Evolutionary conservation across 2,113 vertebrate species (phyloP), one percentile per base, ranked within the genome.

Genomic region (Fulmarus glacialis): DNA sequence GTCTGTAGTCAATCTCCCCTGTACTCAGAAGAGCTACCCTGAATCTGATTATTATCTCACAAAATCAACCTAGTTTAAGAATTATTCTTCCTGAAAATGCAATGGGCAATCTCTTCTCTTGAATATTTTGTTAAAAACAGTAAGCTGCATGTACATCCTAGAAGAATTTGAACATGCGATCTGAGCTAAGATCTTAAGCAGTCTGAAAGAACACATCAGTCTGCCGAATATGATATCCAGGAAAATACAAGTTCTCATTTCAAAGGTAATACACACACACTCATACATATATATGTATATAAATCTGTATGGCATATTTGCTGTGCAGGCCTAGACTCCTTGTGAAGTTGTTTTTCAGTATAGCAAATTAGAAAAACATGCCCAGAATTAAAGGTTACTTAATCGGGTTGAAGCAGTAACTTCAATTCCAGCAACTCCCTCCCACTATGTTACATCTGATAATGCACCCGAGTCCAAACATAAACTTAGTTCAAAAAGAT

Each of bases 341-440:
- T 96, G 82, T 95, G 92, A 97, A 97, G 97, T 97, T 98, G 96
- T 95, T 98, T 98, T 97, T 93, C 96, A 95, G 94, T 93, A 96
- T 38, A 79, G 97, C 81, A 98, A 98, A 98, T 98, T 97, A 97
- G 97, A 98, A 98, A 98, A 98, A 97, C 94, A 96, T 98, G 98
- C 91, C 58, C 63, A 87, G 97, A 96, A 94, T 97, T 96, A 97
- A 97, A 97, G 95, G 96, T 96, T 97, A 96, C 97, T 98, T 97
- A 97, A 98, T 97, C 96, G 56, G 88, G 77, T 96, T 97, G 97
- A 98, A 96, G 95, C 93, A 90, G 87, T 73, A 94, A 95, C 97
- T 96, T 96, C 90, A 93, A 84, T 79, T 95, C 78, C 89, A 97
- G 91, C 79, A 95, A 91, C 88, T 96, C 97, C 95, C 96, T 97